These are phyloP conservation scores for Phyllostomus hastatus DNA, from an alignment of 2,113 vertebrate genomes.

Conservation along the genomic window DNA sequence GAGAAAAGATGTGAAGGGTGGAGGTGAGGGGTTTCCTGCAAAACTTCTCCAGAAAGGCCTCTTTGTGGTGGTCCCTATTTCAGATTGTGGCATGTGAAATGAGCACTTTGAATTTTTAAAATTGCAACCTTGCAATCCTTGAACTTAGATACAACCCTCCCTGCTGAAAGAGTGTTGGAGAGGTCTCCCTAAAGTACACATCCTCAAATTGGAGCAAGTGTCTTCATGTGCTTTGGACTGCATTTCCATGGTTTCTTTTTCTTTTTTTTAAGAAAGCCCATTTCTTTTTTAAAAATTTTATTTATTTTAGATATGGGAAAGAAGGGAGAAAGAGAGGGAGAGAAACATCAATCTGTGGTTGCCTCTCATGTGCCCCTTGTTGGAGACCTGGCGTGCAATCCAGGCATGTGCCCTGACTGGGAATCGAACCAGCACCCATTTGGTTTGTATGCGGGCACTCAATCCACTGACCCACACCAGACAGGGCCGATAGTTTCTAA, in stretches of 20 bases:
- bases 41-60: accelerated
- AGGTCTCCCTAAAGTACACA: background rate
- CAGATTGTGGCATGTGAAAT: too few relatives aligned
- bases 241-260: background rate
- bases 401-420: too few relatives aligned
- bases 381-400: too few relatives aligned
- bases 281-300: too few relatives aligned
- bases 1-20: too few relatives aligned
- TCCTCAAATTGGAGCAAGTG: background rate
- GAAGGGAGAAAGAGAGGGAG: background rate
- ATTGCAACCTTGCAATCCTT: background rate
- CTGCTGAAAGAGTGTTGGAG: background rate
- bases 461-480: too few relatives aligned
- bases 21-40: accelerated
- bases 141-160: background rate
- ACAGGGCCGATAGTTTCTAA: background rate
- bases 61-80: accelerated
- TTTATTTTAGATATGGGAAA: too few relatives aligned
- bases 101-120: accelerated
- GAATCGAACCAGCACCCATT: too few relatives aligned
- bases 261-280: too few relatives aligned
- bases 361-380: too few relatives aligned
- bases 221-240: background rate
- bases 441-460: too few relatives aligned
- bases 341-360: too few relatives aligned